Conservation (phyloP, 2,888 invertebrate species). For the Tetranychus piercei region DNA sequence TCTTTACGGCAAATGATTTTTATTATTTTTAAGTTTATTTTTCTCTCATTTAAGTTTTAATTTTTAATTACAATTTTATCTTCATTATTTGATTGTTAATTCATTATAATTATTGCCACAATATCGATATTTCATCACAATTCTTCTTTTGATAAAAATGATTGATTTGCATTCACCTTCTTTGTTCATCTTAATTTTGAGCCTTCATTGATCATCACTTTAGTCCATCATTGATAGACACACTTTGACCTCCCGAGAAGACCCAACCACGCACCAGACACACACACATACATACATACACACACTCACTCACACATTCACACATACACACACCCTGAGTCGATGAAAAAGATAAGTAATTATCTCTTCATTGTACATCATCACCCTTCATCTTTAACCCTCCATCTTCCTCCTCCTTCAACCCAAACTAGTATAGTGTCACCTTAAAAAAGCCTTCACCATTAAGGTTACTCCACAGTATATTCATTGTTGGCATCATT, state of each 20-base stretch:
- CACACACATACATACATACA: background rate
- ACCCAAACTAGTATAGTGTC: background rate
- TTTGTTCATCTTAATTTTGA: too few species aligned
- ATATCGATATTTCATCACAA: too few species aligned
- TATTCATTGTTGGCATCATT: background rate
- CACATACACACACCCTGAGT: background rate
- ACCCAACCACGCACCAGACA: background rate
- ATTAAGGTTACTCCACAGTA: background rate
- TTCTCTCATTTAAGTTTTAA: too few species aligned
- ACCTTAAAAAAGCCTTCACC: background rate
- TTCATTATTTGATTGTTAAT: too few species aligned
- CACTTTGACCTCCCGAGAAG: background rate
- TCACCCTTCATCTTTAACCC: background rate
- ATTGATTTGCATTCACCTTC: background rate
- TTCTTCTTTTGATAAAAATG: background rate
- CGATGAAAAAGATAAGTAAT: background rate
- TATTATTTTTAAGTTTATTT: too few species aligned
- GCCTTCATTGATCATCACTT: too few species aligned
- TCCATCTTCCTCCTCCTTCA: background rate
- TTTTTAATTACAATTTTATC: too few species aligned
- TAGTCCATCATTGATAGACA: background rate
- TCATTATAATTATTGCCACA: too few species aligned
- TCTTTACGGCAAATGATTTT: too few species aligned
- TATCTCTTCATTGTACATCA: background rate
- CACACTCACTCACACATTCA: background rate